phyloP scores from a whole-genome alignment of 2,113 vertebrate species.

The Muntiacus reevesi region DNA sequence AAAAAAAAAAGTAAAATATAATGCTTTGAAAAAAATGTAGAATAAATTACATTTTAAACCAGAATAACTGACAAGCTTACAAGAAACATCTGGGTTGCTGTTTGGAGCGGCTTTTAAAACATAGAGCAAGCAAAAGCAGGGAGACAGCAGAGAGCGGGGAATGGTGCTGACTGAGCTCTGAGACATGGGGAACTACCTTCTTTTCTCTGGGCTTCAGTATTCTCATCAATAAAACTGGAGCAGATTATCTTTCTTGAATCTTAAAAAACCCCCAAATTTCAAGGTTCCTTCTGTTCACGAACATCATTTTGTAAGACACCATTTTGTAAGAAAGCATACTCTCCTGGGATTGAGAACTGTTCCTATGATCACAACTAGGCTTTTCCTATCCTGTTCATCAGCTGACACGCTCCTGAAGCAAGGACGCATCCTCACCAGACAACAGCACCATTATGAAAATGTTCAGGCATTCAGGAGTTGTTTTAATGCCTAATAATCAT shows the following conservation, averaged over 20 bases:
- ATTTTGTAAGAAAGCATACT: not conserved
- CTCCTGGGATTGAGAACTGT: not conserved
- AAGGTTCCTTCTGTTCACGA: not conserved
- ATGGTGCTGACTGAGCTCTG: not conserved
- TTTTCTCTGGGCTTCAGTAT: not conserved
- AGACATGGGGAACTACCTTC: not conserved
- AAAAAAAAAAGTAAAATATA: not conserved
- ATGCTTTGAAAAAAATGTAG: not conserved
- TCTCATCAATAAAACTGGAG: not conserved
- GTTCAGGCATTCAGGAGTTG: not conserved
- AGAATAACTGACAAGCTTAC: not conserved
- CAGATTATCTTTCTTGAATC: not conserved
- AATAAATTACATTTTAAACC: slow-evolving; percentile 9
- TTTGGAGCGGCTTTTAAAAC: not conserved
- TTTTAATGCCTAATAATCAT: not conserved
- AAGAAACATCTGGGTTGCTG: not conserved
- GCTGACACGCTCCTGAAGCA: not conserved
- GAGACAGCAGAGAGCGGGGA: not conserved
- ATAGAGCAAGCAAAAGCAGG: not conserved
- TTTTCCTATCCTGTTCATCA: not conserved
- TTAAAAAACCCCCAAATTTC: not conserved
- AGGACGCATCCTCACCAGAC: not conserved
- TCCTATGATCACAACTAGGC: not conserved
- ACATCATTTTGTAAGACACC: not conserved
- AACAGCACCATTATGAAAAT: not conserved